Evolutionary conservation across 1,140 invertebrate species (phyloP), one percentile per base, ranked within the genome.

Genomic region (Potamilus streckersoni): DNA sequence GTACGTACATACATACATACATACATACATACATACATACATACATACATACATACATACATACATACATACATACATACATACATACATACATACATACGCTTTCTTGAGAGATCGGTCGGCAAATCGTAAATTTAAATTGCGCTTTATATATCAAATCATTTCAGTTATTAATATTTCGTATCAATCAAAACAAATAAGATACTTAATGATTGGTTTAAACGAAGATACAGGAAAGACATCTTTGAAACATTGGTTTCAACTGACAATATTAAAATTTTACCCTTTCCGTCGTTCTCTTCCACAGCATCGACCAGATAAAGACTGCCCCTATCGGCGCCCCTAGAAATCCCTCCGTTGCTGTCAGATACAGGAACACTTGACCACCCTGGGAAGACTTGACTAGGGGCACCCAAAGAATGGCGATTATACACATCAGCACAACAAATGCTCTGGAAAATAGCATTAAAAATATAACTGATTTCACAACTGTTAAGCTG

Each of bases 371-470:
- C 19, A 31, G 55, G 55, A 74, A 74, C 15, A 74, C 58, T 74
- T 74, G 72, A 49, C 72, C 72, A 27, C 72, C 72, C 62, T 74
- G 72, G 12, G 72, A 64, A 14, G 72, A 64, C 27, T 74, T 74
- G 15, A 74, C 72, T 5, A 74, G 55, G 16, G 72, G 72, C 19
- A 74, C 68, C 72, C 72, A 74, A 23, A 68, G 49, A 60, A 74
- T 66, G 13, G 72, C 68, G 1, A 74, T 56, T 58, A 67, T 68
- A 23, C 72, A 74, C 19, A 74, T 56, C 16, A 60, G 55, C n/a
- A 74, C 60, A n/a, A 74, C 62, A 31, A 67, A 74, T 17, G 58
- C 64, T 56, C 72, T 74, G 23, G 31, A 68, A 68, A 62, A 64
- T n/a, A 72, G 8, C 17, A 23, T n/a, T 12, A 6, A 62, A 4